Evolutionary conservation across 2,113 vertebrate genomes (phyloP), one percentile per base, ranked within the genome.

Genomic region (Hylia prasina): DNA sequence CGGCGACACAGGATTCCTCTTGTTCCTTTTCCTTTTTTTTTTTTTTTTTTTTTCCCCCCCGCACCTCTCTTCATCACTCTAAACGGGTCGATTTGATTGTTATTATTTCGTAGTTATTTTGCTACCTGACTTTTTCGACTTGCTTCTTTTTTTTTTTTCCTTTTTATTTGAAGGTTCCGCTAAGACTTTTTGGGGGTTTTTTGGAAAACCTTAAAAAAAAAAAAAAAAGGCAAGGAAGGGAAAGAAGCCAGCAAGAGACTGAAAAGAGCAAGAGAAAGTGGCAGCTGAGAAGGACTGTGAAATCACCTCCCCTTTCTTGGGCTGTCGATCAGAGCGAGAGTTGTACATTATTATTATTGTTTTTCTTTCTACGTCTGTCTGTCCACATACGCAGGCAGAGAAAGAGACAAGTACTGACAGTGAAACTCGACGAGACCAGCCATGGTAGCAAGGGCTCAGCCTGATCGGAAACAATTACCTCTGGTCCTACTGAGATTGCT

Each of bases 401-500:
- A 82, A 66, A 88, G 89, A 91, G 65, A 66, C 63, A 65, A 94
- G 81, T 95, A 79, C 53, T 65, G 85, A 39, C 94, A 76, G 94
- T 56, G 87, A 89, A 93, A 94, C 95, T 96, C 96, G 78, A 90
- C 92, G 60, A 89, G 97, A 97, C 96, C 98, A 99, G 86, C 99
- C 98, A 99, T 99, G 98, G 98, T 98, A 96, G 98, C 98, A 95
- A 98, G 98, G 98, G 98, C 98, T 97, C 98, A 98, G 97, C 97
- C 98, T 37, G 99, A 98, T 97, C 98, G 98, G 98, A 99, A 98
- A 97, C 99, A 99, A 97, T 98, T 99, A 98, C 99, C 99, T 84
- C 98, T 99, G 96, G 98, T 99, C 95, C 98, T 99, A 98, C 99
- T 99, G 98, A 99, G 99, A 98, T 98, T 99, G 98, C 98, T 99